Percentiles rank a stretch among this genome's conserved stretches.
Evolutionary conservation across 2,888 invertebrate species (phyloP).

Genomic region (Bugula neritina): DNA sequence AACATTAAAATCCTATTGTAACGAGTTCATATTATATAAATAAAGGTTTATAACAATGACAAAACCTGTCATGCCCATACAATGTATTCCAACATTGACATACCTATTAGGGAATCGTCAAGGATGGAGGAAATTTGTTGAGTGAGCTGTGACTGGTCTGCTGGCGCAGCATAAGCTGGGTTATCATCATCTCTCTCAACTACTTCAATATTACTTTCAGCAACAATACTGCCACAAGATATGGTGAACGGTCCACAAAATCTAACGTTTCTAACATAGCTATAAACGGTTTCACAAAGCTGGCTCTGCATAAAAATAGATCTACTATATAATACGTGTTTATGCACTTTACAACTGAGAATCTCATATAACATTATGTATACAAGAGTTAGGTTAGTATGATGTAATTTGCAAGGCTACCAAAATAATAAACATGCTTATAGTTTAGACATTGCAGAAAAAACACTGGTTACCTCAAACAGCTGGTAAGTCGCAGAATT

Average conservation of each 20-base stretch:
- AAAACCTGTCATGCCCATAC: no score
- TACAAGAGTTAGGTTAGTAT: no score
- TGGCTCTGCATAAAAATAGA: no score
- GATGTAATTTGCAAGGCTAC: no score
- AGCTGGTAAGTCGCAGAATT: not conserved
- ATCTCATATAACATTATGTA: no score
- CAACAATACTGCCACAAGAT: not conserved
- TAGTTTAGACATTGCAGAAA: no score
- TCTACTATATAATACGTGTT: not conserved
- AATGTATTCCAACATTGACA: no score
- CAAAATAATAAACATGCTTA: no score
- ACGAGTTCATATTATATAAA: no score
- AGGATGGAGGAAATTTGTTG: not conserved
- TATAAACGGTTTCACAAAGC: not conserved
- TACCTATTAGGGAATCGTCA: not conserved
- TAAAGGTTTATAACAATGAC: no score
- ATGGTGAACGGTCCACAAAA: not conserved
- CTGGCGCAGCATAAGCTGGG: not conserved
- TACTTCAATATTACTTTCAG: not conserved
- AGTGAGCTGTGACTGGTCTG: not conserved
- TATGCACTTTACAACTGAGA: not conserved
- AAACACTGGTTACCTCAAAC: not conserved
- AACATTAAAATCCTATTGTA: no score
- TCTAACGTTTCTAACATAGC: not conserved
- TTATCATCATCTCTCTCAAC: not conserved